These are phyloP conservation scores for Ceuthmochares aereus DNA, from an alignment of 2,113 vertebrate species.

Conservation along the genomic window DNA sequence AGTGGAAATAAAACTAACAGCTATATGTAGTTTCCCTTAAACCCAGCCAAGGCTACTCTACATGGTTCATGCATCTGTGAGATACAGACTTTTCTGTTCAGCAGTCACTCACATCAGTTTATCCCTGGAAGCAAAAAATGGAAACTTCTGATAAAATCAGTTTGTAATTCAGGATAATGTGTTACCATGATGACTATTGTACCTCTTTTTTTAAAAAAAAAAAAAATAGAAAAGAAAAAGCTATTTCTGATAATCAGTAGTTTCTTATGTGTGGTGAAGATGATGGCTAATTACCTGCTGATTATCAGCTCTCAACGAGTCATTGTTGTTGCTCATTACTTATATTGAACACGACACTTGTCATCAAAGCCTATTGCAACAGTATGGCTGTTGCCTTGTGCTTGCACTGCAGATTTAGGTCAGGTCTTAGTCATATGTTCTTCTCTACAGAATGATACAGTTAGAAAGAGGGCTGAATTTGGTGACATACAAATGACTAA, in stretches of 20 bases:
- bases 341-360: constrained; percentile 35
- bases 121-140: background rate
- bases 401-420: constrained; percentile 23
- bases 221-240: background rate
- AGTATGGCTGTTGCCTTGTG: background rate
- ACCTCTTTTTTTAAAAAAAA: background rate
- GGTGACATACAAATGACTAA: constrained; percentile 16
- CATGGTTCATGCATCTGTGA: background rate
- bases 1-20: background rate
- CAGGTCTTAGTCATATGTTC: constrained; percentile 10
- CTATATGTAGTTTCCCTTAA: background rate
- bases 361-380: constrained; percentile 40
- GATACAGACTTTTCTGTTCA: background rate
- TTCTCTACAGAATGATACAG: constrained; percentile 20
- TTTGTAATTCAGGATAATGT: background rate
- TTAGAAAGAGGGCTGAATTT: constrained; percentile 16
- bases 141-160: background rate
- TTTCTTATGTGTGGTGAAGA: background rate
- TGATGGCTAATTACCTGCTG: constrained; percentile 36
- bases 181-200: background rate
- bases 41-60: background rate
- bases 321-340: constrained; percentile 30
- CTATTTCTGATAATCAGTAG: background rate
- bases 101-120: background rate
- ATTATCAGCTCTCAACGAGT: background rate